Evolutionary conservation across 1,140 invertebrate species (phyloP).

Genomic region (Drosophila trapezifrons): DNA sequence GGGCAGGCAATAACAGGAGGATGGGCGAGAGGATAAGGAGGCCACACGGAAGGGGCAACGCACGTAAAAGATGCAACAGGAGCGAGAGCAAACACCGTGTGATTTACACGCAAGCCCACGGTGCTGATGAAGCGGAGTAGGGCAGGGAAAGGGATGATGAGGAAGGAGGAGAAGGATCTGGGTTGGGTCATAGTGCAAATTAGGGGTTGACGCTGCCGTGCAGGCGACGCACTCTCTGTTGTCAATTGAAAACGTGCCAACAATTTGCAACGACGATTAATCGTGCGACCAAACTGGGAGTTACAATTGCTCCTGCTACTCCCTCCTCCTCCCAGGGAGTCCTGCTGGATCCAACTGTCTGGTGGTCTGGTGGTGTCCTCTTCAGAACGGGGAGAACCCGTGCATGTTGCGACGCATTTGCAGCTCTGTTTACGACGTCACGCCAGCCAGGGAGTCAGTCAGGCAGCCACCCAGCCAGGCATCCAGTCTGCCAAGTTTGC

Average conservation of each 20-base stretch:
- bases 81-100: constrained; percentile 74
- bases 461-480: constrained; percentile 2
- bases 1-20: neutral
- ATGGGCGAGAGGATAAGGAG: constrained; percentile 39
- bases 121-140: constrained; percentile 7
- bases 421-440: constrained; percentile 73
- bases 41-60: constrained; percentile 14
- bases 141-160: constrained; percentile 3
- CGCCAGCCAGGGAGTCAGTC: constrained; percentile 8
- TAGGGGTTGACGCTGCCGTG: constrained; percentile 66
- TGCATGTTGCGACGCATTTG: constrained; percentile 68
- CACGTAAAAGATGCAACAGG: constrained; percentile 82
- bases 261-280: constrained; percentile 84
- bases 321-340: neutral
- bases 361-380: constrained; percentile 9
- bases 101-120: constrained; percentile 72
- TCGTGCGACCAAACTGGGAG: constrained; percentile 72
- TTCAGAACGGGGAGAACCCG: constrained; percentile 33
- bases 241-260: constrained; percentile 84
- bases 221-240: constrained; percentile 51
- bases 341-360: constrained; percentile 15
- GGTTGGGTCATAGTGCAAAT: constrained; percentile 62
- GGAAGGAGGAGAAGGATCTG: neutral
- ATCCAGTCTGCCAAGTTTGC: constrained; percentile 46
- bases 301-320: constrained; percentile 24